These are phyloP conservation scores for Lipophrys pholis DNA, from an alignment of 2,113 vertebrate species.

Conservation along the genomic window DNA sequence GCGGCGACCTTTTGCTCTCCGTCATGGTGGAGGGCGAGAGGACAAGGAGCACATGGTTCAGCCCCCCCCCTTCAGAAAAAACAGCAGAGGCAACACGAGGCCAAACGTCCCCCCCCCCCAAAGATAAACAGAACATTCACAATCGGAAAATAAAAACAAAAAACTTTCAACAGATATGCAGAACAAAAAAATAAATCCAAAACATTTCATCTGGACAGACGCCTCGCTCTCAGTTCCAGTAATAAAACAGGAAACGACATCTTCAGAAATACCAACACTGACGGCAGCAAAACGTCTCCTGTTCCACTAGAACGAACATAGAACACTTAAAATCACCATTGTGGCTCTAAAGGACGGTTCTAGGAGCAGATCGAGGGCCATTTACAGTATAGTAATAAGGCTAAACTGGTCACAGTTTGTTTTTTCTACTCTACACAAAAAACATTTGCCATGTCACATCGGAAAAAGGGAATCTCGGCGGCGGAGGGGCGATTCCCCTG, in stretches of 20 bases:
- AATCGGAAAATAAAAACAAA: constrained; percentile 10
- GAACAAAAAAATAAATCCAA: constrained; percentile 30
- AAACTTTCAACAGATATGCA: background rate
- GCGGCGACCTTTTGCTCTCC: constrained; percentile 45
- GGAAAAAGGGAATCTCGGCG: constrained; percentile 61
- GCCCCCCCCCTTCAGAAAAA: too few relatives aligned
- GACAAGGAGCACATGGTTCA: constrained; percentile 51
- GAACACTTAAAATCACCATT: constrained; percentile 58
- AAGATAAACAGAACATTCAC: constrained; percentile 51
- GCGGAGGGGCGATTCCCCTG: constrained; percentile 26
- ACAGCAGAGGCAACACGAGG: constrained; percentile 53
- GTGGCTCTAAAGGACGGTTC: constrained; percentile 51
- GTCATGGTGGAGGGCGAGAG: constrained; percentile 42
- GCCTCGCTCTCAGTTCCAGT: constrained; percentile 43
- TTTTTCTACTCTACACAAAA: constrained; percentile 71
- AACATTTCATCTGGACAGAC: constrained; percentile 56
- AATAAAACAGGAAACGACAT: constrained; percentile 56
- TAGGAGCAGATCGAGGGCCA: constrained; percentile 61
- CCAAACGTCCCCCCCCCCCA: background rate
- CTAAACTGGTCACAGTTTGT: constrained; percentile 78
- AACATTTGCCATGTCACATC: constrained; percentile 68
- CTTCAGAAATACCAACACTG: constrained; percentile 66
- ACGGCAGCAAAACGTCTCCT: constrained; percentile 41
- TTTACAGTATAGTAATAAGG: constrained; percentile 71
- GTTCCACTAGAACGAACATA: constrained; percentile 61